Evolutionary conservation across 2,797 vertebrate species (phyloP).

Genomic region (Staurois parvus): DNA sequence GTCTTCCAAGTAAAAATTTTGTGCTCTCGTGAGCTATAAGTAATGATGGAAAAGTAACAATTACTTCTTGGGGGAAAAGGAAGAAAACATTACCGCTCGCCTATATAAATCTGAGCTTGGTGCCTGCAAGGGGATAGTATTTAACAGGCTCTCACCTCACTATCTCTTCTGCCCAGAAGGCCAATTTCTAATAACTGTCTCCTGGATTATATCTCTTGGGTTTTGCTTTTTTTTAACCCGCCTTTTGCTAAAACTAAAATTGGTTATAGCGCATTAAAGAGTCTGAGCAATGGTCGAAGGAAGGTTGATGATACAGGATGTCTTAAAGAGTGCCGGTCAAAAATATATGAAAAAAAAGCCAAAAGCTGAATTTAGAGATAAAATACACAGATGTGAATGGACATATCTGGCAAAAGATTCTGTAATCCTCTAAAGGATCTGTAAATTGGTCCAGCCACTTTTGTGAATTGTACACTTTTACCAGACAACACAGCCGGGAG

Average conservation of each 20-base stretch:
- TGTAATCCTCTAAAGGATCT: no score
- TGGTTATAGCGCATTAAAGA: background rate
- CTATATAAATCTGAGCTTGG: conserved; percentile 37
- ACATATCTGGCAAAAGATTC: no score
- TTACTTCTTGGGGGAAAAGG: conserved; percentile 17
- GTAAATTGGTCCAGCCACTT: no score
- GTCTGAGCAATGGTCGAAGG: background rate
- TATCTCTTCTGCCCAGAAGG: conserved; percentile 47
- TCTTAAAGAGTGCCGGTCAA: background rate
- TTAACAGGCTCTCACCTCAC: conserved; percentile 17
- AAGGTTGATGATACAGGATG: background rate
- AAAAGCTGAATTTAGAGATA: no score
- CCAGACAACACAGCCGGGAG: no score
- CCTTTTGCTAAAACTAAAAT: background rate
- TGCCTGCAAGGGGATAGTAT: background rate
- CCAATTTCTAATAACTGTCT: conserved; percentile 12
- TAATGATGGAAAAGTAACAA: conserved; percentile 55
- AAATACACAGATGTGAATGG: no score
- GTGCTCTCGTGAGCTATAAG: conserved; percentile 46
- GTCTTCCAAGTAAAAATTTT: conserved; percentile 36
- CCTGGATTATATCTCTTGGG: conserved; percentile 59
- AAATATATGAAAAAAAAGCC: no score
- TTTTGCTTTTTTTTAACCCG: conserved; percentile 68
- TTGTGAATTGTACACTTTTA: no score
- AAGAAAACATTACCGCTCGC: conserved; percentile 28